These are phyloP conservation scores for Barypeithes pellucidus DNA, from an alignment of 2,888 invertebrate species.

Conservation along the genomic window DNA sequence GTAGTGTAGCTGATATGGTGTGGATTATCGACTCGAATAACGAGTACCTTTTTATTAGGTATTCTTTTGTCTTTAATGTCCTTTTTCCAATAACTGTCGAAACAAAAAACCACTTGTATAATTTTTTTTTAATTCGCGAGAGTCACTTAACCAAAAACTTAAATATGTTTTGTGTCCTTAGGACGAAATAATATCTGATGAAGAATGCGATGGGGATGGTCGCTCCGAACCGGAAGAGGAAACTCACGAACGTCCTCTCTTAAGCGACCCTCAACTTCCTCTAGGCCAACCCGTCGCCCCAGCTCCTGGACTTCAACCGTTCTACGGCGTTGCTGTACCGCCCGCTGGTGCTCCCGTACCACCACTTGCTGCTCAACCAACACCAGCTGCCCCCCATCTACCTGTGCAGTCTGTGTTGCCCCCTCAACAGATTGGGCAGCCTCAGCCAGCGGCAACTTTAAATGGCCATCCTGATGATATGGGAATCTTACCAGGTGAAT, in stretches of 20 bases:
- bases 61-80: no score
- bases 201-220: slow-evolving; percentile 75
- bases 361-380: slow-evolving; percentile 36
- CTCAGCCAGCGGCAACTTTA: slow-evolving; percentile 39
- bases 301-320: slow-evolving; percentile 45
- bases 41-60: no score
- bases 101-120: no score
- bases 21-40: no score
- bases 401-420: slow-evolving; percentile 56
- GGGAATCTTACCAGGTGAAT: slow-evolving; percentile 43
- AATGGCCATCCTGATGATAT: slow-evolving; percentile 55
- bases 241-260: slow-evolving; percentile 59
- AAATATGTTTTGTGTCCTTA: not conserved
- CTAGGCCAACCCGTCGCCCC: slow-evolving; percentile 45
- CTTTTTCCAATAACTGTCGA: no score
- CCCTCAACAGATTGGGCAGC: slow-evolving; percentile 56
- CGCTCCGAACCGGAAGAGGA: slow-evolving; percentile 81
- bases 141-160: no score
- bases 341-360: slow-evolving; percentile 34
- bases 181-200: slow-evolving; percentile 77
- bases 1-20: no score
- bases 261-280: slow-evolving; percentile 41
- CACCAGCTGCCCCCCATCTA: slow-evolving; percentile 36
- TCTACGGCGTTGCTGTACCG: slow-evolving; percentile 43
- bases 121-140: no score